phyloP scores from a whole-genome alignment of 2,113 vertebrate genomes.

The Megaptera novaeangliae region DNA sequence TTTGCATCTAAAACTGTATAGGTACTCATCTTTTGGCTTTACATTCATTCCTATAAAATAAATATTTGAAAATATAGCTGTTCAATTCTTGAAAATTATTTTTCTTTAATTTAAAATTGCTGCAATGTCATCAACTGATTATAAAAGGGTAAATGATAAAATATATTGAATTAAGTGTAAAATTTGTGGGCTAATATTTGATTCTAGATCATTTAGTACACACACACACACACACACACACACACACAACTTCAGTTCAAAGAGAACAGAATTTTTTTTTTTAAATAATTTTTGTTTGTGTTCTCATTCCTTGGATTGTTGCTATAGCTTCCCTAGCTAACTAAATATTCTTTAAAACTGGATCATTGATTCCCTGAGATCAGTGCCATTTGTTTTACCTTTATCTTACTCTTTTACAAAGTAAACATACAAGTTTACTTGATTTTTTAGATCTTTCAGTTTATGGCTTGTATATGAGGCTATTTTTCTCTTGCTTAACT shows the following conservation, averaged over 20 bases:
- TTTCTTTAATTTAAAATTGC: conserved; percentile 24
- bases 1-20: conserved; percentile 24
- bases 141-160: conserved; percentile 56
- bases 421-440: conserved; percentile 33
- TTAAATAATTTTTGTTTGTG: background rate
- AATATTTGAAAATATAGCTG: conserved; percentile 34
- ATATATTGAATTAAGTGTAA: conserved; percentile 55
- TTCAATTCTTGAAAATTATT: background rate
- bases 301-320: conserved; percentile 48
- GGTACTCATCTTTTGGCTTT: background rate
- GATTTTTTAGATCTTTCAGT: conserved; percentile 23
- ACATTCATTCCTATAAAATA: background rate
- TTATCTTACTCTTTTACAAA: background rate
- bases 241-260: conserved; percentile 1
- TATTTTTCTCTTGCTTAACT: conserved; percentile 18
- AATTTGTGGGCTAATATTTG: conserved; percentile 48
- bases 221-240: background rate
- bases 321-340: conserved; percentile 52
- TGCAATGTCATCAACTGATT: background rate
- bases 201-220: conserved; percentile 30
- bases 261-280: conserved; percentile 32
- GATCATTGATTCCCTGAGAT: conserved; percentile 73
- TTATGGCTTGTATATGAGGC: background rate
- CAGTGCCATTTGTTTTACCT: conserved; percentile 68
- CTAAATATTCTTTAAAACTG: conserved; percentile 76